Evolutionary conservation across 2,888 invertebrate genomes (phyloP).

Genomic region (Phengaris alcon): DNA sequence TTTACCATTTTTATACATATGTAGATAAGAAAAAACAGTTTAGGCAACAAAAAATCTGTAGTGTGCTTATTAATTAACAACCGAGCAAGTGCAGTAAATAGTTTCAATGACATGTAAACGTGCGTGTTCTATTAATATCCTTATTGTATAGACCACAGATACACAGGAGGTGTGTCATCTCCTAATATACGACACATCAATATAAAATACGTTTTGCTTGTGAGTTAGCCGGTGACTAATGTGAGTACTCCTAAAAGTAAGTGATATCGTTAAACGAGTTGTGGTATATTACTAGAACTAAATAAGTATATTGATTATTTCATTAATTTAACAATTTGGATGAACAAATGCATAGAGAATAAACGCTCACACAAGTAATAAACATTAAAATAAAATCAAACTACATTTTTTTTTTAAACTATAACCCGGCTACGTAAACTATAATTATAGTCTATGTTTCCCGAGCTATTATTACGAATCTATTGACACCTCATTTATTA

Average conservation of each 20-base stretch:
- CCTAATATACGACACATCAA: conserved; percentile 9
- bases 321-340: no score
- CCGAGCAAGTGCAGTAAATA: conserved; percentile 18
- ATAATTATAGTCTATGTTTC: no score
- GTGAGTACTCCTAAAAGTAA: background rate
- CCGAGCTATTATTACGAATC: no score
- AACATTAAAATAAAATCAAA: no score
- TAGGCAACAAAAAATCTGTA: background rate
- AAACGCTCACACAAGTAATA: no score
- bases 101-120: conserved; percentile 13
- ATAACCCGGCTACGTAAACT: no score
- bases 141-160: background rate
- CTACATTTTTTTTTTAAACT: no score
- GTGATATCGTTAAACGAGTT: background rate
- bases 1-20: no score
- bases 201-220: background rate
- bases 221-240: conserved; percentile 22
- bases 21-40: background rate
- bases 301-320: background rate
- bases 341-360: no score
- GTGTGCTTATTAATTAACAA: background rate
- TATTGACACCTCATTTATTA: no score
- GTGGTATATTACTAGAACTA: background rate
- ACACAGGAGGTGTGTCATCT: conserved; percentile 25
- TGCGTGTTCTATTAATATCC: conserved; percentile 15